Evolutionary conservation across 1,140 invertebrate species (phyloP).

Genomic region (Agrypnia vestita): DNA sequence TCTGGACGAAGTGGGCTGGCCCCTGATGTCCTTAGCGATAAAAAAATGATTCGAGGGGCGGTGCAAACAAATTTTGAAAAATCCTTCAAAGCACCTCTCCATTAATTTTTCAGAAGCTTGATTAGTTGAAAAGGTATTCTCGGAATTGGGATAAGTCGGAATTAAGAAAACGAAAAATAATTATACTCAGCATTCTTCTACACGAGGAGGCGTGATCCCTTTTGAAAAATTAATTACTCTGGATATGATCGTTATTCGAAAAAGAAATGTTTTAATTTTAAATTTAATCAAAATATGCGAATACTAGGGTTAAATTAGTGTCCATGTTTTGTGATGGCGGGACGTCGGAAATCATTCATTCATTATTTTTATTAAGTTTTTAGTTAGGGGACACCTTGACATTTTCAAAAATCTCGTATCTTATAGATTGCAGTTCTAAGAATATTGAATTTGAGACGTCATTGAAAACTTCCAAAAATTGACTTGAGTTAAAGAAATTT

Average conservation of each 20-base stretch:
- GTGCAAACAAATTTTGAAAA: constrained; percentile 19
- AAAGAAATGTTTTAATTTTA: neutral
- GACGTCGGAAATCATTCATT: too few relatives aligned
- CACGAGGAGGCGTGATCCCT: constrained; percentile 23
- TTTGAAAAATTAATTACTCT: constrained; percentile 15
- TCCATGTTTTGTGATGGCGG: too few relatives aligned
- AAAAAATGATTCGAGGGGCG: constrained; percentile 4
- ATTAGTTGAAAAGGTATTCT: constrained; percentile 11
- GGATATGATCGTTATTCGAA: constrained; percentile 8
- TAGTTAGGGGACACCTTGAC: too few relatives aligned
- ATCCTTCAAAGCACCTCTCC: constrained; percentile 11
- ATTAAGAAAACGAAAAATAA: constrained; percentile 23
- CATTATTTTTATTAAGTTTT: too few relatives aligned
- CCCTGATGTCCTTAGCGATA: constrained; percentile 15
- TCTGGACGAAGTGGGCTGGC: neutral
- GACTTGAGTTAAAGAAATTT: too few relatives aligned
- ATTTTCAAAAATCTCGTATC: too few relatives aligned
- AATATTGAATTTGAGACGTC: too few relatives aligned
- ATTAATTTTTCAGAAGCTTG: constrained; percentile 17
- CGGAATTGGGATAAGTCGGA: constrained; percentile 28
- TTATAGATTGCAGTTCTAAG: too few relatives aligned
- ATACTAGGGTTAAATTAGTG: too few relatives aligned
- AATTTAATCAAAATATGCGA: neutral
- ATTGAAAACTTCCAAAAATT: too few relatives aligned
- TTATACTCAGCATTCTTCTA: constrained; percentile 15